Conservation (phyloP, 2,888 invertebrate genomes). For the Agrilus cyanescens region DNA sequence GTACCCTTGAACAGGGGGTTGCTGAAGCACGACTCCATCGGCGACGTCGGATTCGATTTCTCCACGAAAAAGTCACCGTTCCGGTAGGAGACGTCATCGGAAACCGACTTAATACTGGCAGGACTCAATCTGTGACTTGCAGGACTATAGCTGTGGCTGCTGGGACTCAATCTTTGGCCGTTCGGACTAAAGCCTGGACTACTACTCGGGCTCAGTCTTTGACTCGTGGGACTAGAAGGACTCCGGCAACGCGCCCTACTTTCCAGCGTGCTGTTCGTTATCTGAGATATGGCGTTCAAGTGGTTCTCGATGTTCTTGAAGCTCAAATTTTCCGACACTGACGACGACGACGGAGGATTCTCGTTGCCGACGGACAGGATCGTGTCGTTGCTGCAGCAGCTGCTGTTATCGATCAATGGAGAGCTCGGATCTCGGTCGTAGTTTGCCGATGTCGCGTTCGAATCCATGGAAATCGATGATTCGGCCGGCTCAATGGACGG, state of each 20-base stretch:
- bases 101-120: slow-evolving; percentile 28
- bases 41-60: slow-evolving; percentile 23
- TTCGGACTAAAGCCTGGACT: slow-evolving; percentile 5
- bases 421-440: slow-evolving; percentile 26
- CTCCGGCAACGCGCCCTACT: slow-evolving; percentile 18
- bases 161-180: too few relatives aligned
- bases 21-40: slow-evolving; percentile 16
- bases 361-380: slow-evolving; percentile 75
- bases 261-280: slow-evolving; percentile 40
- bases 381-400: slow-evolving; percentile 66
- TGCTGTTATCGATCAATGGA: slow-evolving; percentile 43
- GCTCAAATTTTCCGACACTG: slow-evolving; percentile 34
- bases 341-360: slow-evolving; percentile 39
- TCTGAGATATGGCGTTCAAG: slow-evolving; percentile 54
- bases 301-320: slow-evolving; percentile 59
- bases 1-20: slow-evolving; percentile 21
- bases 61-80: slow-evolving; percentile 19
- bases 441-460: slow-evolving; percentile 24
- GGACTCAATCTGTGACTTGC: slow-evolving; percentile 25
- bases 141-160: slow-evolving; percentile 8
- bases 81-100: slow-evolving; percentile 21
- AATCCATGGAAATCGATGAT: slow-evolving; percentile 32
- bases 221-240: slow-evolving; percentile 22
- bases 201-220: slow-evolving; percentile 28
- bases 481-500: slow-evolving; percentile 27